These are phyloP conservation scores for Solenodon paradoxus DNA, from an alignment of 2,113 vertebrate species.

Conservation along the genomic window DNA sequence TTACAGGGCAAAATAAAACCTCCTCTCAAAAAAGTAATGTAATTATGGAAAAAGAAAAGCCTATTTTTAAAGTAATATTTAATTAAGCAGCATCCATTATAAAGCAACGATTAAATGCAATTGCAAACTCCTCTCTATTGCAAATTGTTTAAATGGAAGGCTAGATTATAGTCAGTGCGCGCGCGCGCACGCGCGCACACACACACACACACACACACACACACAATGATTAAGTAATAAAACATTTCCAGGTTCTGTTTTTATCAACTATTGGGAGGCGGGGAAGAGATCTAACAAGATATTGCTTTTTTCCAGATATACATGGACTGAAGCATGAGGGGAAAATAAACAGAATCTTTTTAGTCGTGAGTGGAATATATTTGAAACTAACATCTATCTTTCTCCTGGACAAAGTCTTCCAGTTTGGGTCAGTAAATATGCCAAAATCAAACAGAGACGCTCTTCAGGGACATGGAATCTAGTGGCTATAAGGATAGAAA, in stretches of 20 bases:
- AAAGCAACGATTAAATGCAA: constrained; percentile 53
- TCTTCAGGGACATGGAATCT: not conserved
- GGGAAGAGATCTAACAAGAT: not conserved
- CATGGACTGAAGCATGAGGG: not conserved
- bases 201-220: not conserved
- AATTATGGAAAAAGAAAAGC: constrained; percentile 52
- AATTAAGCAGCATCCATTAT: constrained; percentile 59
- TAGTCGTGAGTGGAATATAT: not conserved
- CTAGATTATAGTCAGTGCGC: not conserved
- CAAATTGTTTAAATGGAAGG: constrained; percentile 59
- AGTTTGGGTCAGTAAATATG: not conserved
- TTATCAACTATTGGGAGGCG: not conserved
- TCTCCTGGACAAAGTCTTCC: not conserved
- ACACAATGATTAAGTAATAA: not conserved
- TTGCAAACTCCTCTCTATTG: constrained; percentile 52
- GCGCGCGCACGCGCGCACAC: not conserved
- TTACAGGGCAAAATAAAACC: constrained; percentile 54
- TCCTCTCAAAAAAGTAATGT: constrained; percentile 21
- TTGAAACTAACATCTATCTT: not conserved
- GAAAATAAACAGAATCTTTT: not conserved
- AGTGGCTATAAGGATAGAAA: not conserved
- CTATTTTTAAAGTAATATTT: constrained; percentile 55
- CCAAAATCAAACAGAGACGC: not conserved
- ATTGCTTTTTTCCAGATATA: not conserved
- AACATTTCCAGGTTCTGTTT: constrained; percentile 15